Conservation (phyloP, 2,113 vertebrate genomes). For the Callopanchax toddi region DNA sequence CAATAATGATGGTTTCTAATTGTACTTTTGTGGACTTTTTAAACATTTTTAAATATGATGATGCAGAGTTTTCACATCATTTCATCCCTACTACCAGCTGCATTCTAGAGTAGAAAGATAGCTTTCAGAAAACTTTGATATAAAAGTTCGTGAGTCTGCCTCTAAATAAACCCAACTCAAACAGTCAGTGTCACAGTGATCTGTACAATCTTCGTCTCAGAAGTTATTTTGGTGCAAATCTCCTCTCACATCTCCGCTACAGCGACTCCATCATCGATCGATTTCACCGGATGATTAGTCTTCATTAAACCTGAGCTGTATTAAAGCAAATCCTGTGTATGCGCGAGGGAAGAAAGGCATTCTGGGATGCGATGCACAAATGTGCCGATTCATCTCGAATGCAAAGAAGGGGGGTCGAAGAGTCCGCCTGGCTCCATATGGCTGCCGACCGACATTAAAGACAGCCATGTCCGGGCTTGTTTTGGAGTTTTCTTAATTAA, state of each 20-base stretch:
- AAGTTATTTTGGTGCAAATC: not conserved
- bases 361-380: slow-evolving; percentile 10
- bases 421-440: slow-evolving; percentile 31
- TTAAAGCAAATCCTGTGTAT: slow-evolving; percentile 57
- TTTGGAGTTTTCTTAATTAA: slow-evolving; percentile 26
- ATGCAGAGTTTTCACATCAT: not conserved
- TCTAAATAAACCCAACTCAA: no score
- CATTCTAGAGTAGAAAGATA: not conserved
- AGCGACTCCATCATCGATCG: slow-evolving; percentile 68
- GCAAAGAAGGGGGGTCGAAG: slow-evolving; percentile 46
- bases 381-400: slow-evolving; percentile 53
- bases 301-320: slow-evolving; percentile 71
- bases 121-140: slow-evolving; percentile 23
- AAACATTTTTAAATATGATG: no score
- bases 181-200: no score
- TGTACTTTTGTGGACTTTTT: no score
- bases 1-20: no score
- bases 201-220: no score
- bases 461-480: slow-evolving; percentile 8
- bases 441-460: slow-evolving; percentile 23
- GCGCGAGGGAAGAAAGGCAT: slow-evolving; percentile 5
- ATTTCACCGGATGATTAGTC: slow-evolving; percentile 75
- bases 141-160: not conserved
- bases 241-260: slow-evolving; percentile 25
- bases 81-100: slow-evolving; percentile 31